These are phyloP conservation scores for Ips typographus DNA, from an alignment of 1,140 invertebrate genomes.

Conservation along the genomic window DNA sequence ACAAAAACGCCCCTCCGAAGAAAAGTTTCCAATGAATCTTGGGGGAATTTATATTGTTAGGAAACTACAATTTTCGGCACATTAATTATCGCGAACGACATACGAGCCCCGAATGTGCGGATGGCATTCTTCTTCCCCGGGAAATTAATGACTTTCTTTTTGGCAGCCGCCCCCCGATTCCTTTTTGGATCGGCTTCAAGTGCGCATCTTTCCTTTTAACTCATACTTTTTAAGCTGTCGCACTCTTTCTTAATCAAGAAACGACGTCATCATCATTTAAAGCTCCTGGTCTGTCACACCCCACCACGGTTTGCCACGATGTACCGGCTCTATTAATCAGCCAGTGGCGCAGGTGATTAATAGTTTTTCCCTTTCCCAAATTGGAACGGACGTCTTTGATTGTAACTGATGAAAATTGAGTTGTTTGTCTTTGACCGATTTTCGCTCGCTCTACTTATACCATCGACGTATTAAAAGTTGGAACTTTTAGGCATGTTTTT, in stretches of 20 bases:
- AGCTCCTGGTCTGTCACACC: background rate
- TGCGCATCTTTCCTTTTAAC: background rate
- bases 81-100: constrained; percentile 25
- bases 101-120: constrained; percentile 22
- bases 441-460: too few species aligned
- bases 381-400: constrained; percentile 28
- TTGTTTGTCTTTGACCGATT: constrained; percentile 12
- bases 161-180: constrained; percentile 6
- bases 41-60: constrained; percentile 24
- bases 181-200: background rate
- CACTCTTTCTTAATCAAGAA: background rate
- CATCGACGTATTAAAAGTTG: too few species aligned
- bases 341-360: constrained; percentile 15
- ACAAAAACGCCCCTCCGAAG: background rate
- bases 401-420: constrained; percentile 28
- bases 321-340: constrained; percentile 23
- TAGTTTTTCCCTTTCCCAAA: constrained; percentile 26
- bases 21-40: constrained; percentile 17
- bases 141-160: constrained; percentile 26
- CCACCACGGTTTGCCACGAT: constrained; percentile 8
- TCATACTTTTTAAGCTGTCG: background rate
- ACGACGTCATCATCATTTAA: background rate
- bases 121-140: constrained; percentile 21
- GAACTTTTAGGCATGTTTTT: too few species aligned
- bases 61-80: constrained; percentile 24